These are phyloP conservation scores for Apostichopus parvimensis DNA, from an alignment of 35 echinoderm and acorn worm species.

Conservation along the genomic window DNA sequence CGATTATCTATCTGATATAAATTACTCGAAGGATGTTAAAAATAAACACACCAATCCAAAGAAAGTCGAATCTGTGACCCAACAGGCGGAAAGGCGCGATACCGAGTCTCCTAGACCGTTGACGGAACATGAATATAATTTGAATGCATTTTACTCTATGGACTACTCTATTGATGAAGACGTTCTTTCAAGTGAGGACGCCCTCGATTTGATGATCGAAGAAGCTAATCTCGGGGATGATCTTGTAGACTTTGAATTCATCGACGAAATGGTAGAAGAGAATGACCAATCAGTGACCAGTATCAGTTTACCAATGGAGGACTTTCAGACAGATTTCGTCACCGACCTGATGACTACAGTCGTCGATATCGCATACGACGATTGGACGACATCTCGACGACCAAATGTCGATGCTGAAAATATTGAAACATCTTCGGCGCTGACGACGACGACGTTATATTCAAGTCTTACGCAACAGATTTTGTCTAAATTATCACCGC, in stretches of 20 bases:
- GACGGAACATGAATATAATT: not conserved
- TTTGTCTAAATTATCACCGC: conserved; percentile 9
- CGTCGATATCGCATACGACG: not conserved
- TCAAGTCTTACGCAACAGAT: not conserved
- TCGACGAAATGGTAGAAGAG: not conserved
- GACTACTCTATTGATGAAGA: conserved; percentile 28
- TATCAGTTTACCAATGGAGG: not conserved
- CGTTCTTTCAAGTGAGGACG: not conserved
- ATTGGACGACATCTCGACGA: conserved; percentile 10
- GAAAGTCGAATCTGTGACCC: not conserved
- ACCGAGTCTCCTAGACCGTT: not conserved
- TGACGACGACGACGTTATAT: conserved; percentile 18
- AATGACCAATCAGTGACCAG: not conserved
- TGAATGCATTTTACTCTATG: not conserved
- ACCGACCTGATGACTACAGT: conserved; percentile 59
- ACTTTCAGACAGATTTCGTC: conserved; percentile 34
- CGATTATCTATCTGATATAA: not conserved
- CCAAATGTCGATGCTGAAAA: not conserved
- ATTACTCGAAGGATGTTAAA: not conserved
- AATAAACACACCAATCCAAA: not conserved
- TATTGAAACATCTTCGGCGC: not conserved
- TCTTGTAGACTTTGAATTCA: conserved; percentile 1
- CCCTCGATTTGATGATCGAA: conserved; percentile 17
- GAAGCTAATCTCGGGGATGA: conserved; percentile 36
- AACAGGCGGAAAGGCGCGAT: not conserved